A percentile compares a stretch with the other conserved stretches of the same genome.
Conservation (phyloP, 2,888 invertebrate genomes). For the Eupithecia subumbrata region DNA sequence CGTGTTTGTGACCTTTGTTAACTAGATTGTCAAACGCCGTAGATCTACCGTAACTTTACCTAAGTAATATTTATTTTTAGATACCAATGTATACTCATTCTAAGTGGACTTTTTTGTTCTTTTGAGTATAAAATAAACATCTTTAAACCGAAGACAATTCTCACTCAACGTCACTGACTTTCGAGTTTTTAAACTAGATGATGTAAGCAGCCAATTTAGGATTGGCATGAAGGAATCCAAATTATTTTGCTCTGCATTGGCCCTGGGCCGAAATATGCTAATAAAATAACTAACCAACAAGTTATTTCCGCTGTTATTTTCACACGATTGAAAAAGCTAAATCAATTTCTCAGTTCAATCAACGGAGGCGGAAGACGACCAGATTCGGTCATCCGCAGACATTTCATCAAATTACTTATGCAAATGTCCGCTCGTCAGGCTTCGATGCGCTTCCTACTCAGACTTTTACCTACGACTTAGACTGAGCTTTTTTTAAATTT, state of each 20-base stretch:
- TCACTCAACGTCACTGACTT: too few species aligned
- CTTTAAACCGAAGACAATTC: too few species aligned
- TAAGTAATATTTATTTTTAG: too few species aligned
- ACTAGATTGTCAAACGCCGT: too few species aligned
- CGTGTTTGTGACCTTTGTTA: too few species aligned
- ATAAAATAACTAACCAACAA: neutral
- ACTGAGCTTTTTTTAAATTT: too few species aligned
- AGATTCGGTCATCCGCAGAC: constrained; percentile 28
- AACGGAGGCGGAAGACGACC: constrained; percentile 29
- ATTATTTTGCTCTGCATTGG: neutral
- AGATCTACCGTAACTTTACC: too few species aligned
- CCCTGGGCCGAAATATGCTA: neutral
- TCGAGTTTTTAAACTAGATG: too few species aligned
- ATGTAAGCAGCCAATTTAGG: too few species aligned
- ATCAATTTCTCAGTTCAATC: constrained; percentile 14
- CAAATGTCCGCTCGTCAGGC: constrained; percentile 56
- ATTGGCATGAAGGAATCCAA: neutral
- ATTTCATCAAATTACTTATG: constrained; percentile 50
- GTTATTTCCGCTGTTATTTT: constrained; percentile 13
- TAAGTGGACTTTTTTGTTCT: too few species aligned
- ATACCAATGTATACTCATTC: too few species aligned
- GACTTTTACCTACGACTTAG: constrained; percentile 30
- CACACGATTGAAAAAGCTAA: constrained; percentile 17
- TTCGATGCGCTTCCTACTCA: constrained; percentile 52
- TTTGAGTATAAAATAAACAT: too few species aligned